Conservation (phyloP, 2,797 vertebrate species). For the Danio jaintianensis region DNA sequence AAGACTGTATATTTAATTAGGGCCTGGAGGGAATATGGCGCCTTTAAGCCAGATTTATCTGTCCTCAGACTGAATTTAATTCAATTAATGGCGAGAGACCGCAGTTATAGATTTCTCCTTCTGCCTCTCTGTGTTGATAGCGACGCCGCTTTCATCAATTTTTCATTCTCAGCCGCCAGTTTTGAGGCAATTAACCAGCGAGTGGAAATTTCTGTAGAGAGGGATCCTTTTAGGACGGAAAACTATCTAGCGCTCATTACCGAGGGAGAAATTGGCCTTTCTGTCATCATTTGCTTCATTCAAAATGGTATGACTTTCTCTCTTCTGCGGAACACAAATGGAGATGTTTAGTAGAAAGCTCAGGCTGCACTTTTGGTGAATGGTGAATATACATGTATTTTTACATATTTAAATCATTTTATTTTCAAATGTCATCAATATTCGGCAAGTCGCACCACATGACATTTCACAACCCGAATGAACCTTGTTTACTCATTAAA, state of each 20-base stretch:
- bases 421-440: neutral
- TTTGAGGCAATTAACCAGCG: conserved; percentile 55
- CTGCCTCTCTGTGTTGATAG: conserved; percentile 73
- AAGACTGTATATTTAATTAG: conserved; percentile 79
- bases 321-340: neutral
- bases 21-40: conserved; percentile 71
- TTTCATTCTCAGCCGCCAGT: conserved; percentile 69
- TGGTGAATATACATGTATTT: neutral
- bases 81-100: conserved; percentile 79
- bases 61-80: conserved; percentile 79
- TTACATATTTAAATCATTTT: too few relatives aligned
- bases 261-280: conserved; percentile 4
- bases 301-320: neutral
- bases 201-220: conserved; percentile 12
- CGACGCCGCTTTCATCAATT: conserved; percentile 71
- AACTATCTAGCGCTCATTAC: conserved; percentile 13
- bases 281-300: conserved; percentile 15
- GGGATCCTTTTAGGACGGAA: conserved; percentile 1
- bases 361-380: neutral
- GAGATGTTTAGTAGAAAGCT: conserved; percentile 4
- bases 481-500: neutral
- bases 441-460: neutral
- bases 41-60: conserved; percentile 81
- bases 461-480: neutral
- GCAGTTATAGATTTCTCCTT: conserved; percentile 77